Base-by-base conservation (phyloP, 1,140 invertebrate genomes). In the Phymorhynchus buccinoides region DNA sequence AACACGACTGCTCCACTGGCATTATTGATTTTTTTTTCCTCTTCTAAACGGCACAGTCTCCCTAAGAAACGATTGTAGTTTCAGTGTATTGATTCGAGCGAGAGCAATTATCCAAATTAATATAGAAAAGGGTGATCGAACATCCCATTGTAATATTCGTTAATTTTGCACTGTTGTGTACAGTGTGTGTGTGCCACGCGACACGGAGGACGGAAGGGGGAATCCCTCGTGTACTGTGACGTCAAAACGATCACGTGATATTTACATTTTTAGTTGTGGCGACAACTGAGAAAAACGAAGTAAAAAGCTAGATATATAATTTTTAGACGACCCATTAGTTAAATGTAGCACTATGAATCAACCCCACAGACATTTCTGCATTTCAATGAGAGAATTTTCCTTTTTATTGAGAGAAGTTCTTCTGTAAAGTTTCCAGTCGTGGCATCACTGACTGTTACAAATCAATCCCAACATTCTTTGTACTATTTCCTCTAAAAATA, bases 401-500 rank as follows among this genome's bases (percentile, higher is more conserved):
- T 0, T 44, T 7, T 27, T n/a, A 44, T 35, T 32, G 9, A 3
- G 16, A 9, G 66, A 41, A 83, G 66, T 71, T 41, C 39, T n/a
- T 27, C 81, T 18, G n/a, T 30, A 83, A 73, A 39, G 41, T 30
- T 3, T 44, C 41, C n/a, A 9, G 62, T 71, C 81, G 42, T 39
- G 39, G 81, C 62, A 83, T 32, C 81, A 44, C 62, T 42, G 81
- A 79, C 77, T 48, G 77, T 41, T 56, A 44, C 62, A 32, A 73
- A 83, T 68, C 35, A 71, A 83, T 83, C 81, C 81, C 81, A 71
- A 83, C 81, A 83, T 83, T 83, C 81, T 83, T 83, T 83, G 81
- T 71, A 37, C 81, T n/a, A 83, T 83, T 83, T 83, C 81, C 81
- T 83, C 81, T 83, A 83, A 83, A 83, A 83, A 83, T 83, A 83